Percentiles rank a stretch among this genome's conserved stretches.
These are phyloP conservation scores for Dorcus parallelipipedus DNA, from an alignment of 2,888 invertebrate genomes.

Conservation along the genomic window DNA sequence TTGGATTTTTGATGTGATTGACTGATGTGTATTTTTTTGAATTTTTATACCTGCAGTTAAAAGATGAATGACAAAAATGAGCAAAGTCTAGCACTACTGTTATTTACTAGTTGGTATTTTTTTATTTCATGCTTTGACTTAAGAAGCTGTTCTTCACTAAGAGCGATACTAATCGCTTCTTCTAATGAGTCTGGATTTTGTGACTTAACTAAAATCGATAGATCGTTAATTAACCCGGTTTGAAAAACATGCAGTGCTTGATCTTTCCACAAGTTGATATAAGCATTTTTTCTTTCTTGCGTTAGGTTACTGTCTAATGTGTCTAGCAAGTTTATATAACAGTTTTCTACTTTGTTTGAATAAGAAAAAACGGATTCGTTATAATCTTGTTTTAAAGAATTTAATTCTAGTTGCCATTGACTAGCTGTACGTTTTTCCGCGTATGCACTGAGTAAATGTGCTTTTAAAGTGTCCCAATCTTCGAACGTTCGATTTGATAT, in stretches of 20 bases:
- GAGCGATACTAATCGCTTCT: slow-evolving; percentile 31
- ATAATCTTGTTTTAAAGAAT: slow-evolving; percentile 28
- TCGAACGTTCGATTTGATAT: slow-evolving; percentile 22
- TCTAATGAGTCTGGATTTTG: slow-evolving; percentile 31
- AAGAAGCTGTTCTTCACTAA: slow-evolving; percentile 28
- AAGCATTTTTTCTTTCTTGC: slow-evolving; percentile 20
- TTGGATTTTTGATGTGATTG: no score
- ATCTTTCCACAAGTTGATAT: slow-evolving; percentile 29
- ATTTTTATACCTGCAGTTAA: slow-evolving; percentile 5
- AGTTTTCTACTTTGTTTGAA: slow-evolving; percentile 31
- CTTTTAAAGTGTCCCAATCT: slow-evolving; percentile 23
- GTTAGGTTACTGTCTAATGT: slow-evolving; percentile 22
- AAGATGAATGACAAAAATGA: slow-evolving; percentile 6
- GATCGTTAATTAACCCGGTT: slow-evolving; percentile 30
- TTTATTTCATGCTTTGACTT: background rate
- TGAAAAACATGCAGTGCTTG: slow-evolving; percentile 36
- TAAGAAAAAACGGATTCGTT: slow-evolving; percentile 29
- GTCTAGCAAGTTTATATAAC: slow-evolving; percentile 32
- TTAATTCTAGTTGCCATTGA: slow-evolving; percentile 35
- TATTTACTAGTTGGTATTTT: slow-evolving; percentile 6
- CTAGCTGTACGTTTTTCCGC: slow-evolving; percentile 28
- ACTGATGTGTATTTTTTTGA: no score
- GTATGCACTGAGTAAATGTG: slow-evolving; percentile 18
- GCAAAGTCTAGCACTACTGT: background rate
- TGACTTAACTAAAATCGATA: slow-evolving; percentile 33